Conservation (phyloP, 2,113 vertebrate genomes). For the Tamias sibiricus region DNA sequence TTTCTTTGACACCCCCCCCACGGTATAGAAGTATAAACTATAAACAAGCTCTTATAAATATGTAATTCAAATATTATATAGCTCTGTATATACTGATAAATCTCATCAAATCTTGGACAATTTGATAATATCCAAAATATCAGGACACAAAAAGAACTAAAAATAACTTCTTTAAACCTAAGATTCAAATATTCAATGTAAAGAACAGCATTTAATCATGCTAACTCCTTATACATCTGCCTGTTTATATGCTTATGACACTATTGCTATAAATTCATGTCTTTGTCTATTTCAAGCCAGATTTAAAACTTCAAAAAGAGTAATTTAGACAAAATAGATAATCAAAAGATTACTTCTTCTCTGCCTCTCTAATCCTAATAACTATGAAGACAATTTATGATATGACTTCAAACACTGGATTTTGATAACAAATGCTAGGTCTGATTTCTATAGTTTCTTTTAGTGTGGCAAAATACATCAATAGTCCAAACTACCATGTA, state of each 20-base stretch:
- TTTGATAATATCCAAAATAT: constrained; percentile 90
- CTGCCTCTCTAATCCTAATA: constrained; percentile 80
- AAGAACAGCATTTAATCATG: constrained; percentile 87
- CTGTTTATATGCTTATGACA: constrained; percentile 89
- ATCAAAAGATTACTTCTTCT: constrained; percentile 85
- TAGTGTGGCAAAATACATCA: constrained; percentile 91
- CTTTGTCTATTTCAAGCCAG: constrained; percentile 90
- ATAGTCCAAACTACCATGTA: neutral
- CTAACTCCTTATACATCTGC: constrained; percentile 88
- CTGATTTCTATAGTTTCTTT: constrained; percentile 96
- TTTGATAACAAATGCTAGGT: constrained; percentile 98
- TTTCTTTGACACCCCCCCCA: constrained; percentile 88
- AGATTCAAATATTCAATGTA: constrained; percentile 88
- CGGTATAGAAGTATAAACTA: constrained; percentile 98
- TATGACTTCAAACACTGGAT: constrained; percentile 99
- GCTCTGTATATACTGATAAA: constrained; percentile 90
- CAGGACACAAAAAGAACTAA: constrained; percentile 89
- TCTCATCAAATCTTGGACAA: constrained; percentile 88
- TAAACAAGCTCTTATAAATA: constrained; percentile 93
- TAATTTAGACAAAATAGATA: constrained; percentile 87
- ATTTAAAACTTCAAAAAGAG: constrained; percentile 86
- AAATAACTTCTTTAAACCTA: constrained; percentile 88
- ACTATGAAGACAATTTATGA: constrained; percentile 88
- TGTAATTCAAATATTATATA: constrained; percentile 89
- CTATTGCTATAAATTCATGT: constrained; percentile 88